Percentiles rank a stretch among this genome's conserved stretches.
Evolutionary conservation across 1,140 invertebrate genomes (phyloP).

Genomic region (Cecropterus lyciades): DNA sequence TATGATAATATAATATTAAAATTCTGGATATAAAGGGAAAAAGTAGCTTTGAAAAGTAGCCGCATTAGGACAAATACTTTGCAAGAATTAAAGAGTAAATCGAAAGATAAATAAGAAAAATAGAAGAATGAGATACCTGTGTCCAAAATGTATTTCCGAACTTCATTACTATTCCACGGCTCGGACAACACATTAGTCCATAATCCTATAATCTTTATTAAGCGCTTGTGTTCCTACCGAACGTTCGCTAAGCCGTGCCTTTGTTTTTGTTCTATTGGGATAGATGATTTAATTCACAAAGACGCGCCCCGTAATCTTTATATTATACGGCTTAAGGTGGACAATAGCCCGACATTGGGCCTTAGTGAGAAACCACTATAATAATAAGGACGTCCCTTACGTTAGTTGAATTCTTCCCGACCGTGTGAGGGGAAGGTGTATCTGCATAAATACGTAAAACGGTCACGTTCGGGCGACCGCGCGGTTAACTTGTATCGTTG

Average conservation of each 20-base stretch:
- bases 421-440: slow-evolving; percentile 51
- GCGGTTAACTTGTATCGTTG: slow-evolving; percentile 64
- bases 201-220: slow-evolving; percentile 66
- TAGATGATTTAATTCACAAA: slow-evolving; percentile 26
- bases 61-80: not conserved
- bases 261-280: slow-evolving; percentile 50
- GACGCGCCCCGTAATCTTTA: slow-evolving; percentile 23
- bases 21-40: no score
- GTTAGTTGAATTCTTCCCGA: slow-evolving; percentile 71
- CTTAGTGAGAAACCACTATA: slow-evolving; percentile 28
- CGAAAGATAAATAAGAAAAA: not conserved
- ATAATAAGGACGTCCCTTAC: slow-evolving; percentile 62
- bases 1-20: no score
- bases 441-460: slow-evolving; percentile 77
- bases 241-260: slow-evolving; percentile 64
- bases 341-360: slow-evolving; percentile 12
- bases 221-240: slow-evolving; percentile 55
- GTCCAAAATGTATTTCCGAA: slow-evolving; percentile 24
- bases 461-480: slow-evolving; percentile 66
- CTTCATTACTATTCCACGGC: slow-evolving; percentile 28
- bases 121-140: slow-evolving; percentile 10
- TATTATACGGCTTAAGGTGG: slow-evolving; percentile 9
- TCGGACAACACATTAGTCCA: slow-evolving; percentile 37
- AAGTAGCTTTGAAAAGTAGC: no score
- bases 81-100: not conserved